Conservation (phyloP, 2,888 invertebrate genomes). For the Eristalinus sepulchralis region DNA sequence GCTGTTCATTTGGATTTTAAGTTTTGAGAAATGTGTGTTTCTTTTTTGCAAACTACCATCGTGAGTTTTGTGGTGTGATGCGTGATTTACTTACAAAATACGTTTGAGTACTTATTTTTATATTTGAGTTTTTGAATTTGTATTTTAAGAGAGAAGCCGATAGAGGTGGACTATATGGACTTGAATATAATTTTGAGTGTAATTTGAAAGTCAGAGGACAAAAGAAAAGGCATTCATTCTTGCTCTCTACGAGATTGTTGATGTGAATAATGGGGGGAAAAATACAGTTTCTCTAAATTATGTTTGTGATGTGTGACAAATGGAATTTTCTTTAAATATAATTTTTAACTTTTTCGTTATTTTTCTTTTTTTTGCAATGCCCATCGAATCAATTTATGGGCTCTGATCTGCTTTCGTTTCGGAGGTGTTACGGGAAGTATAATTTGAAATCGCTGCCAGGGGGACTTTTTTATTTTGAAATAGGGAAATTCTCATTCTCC, state of each 20-base stretch:
- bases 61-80: slow-evolving; percentile 25
- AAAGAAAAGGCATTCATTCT: neutral
- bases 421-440: no score
- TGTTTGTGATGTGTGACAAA: slow-evolving; percentile 32
- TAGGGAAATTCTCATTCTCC: no score
- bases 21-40: neutral
- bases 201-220: slow-evolving; percentile 10
- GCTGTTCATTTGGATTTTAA: slow-evolving; percentile 9
- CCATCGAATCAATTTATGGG: neutral
- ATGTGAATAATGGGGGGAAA: slow-evolving; percentile 19
- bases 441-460: no score
- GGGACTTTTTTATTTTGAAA: no score
- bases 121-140: neutral
- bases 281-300: slow-evolving; percentile 9
- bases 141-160: neutral
- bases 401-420: neutral
- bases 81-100: slow-evolving; percentile 1
- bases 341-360: neutral
- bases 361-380: neutral
- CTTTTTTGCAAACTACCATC: slow-evolving; percentile 24
- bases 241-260: slow-evolving; percentile 35
- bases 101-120: neutral
- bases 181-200: neutral
- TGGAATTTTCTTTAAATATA: slow-evolving; percentile 9
- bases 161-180: neutral